Evolutionary conservation across 2,113 vertebrate species (phyloP).

Genomic region (Aptenodytes forsteri): DNA sequence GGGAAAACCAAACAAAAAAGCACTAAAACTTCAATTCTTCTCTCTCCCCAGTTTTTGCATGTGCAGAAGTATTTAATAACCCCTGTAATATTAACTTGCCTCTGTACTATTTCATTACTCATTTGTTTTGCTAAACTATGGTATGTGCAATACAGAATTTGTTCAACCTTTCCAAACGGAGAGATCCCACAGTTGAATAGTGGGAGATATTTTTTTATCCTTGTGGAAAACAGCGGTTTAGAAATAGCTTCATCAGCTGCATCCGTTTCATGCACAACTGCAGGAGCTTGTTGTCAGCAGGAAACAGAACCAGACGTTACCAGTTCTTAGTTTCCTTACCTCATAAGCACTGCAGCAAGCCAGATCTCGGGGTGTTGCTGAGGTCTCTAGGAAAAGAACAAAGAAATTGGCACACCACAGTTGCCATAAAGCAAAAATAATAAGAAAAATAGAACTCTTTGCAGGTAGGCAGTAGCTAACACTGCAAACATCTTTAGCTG

Average conservation of each 20-base stretch:
- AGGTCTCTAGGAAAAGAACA: neutral
- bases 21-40: neutral
- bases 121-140: neutral
- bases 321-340: neutral
- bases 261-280: neutral
- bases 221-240: neutral
- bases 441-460: neutral
- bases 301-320: neutral
- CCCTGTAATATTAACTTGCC: neutral
- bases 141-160: neutral
- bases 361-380: neutral
- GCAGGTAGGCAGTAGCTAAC: neutral
- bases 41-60: fast-evolving
- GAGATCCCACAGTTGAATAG: neutral
- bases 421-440: neutral
- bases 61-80: neutral
- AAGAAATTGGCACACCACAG: neutral
- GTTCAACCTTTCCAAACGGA: neutral
- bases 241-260: neutral
- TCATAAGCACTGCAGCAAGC: neutral
- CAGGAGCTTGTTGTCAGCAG: neutral
- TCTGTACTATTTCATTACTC: neutral
- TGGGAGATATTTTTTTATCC: neutral
- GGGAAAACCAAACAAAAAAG: neutral
- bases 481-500: neutral